Evolutionary conservation across 2,888 invertebrate species (phyloP), one percentile per base, ranked within the genome.

Genomic region (Standfussiana lucernea): DNA sequence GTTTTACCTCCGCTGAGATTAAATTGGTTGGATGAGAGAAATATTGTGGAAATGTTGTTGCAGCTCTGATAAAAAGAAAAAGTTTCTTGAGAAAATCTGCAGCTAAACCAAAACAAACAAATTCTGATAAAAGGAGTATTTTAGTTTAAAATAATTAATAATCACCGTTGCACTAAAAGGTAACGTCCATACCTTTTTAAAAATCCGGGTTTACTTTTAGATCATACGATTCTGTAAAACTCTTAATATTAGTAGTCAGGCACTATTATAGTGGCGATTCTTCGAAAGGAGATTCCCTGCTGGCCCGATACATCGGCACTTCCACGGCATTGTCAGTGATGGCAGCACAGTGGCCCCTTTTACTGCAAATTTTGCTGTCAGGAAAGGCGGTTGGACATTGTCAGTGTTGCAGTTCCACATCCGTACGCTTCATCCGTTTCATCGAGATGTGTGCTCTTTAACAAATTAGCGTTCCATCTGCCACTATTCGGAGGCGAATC

Each of bases 1-100:
- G 73, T 65, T 76, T 64, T 68, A 68, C 79, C 64, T 72, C 53
- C 21, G 28, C 59, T 64, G 67, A 75, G 75, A 65, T 67, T 77
- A 84, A 80, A 86, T 78, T 70, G 50, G 56, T 47, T 37, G 13
- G 70, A 37, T 84, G 82, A 84, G 37, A 70, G 77, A 82, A 79
- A 80, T 84, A 86, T 77, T 64, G 70, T 64, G 7, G 35, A 40
- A n/a, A n/a, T 73, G 68, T 73, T 75, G 50, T 65, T 65, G 56
- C 42, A 59, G 47, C 1, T 35, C 0, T 40, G 47, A 81, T 80
- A 83, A 61, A n/a, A 82, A 65, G 69, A n/a, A 80, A 21, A 59
- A 47, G 45, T n/a, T 1, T 42, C 32, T 62, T 62, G 15, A 53
- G 35, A 61, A 47, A 77, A 79, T 72, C 40, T 80, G 28, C 42